Conservation (phyloP, 2,888 invertebrate species). For the Gastracanthus pulcherrimus region DNA sequence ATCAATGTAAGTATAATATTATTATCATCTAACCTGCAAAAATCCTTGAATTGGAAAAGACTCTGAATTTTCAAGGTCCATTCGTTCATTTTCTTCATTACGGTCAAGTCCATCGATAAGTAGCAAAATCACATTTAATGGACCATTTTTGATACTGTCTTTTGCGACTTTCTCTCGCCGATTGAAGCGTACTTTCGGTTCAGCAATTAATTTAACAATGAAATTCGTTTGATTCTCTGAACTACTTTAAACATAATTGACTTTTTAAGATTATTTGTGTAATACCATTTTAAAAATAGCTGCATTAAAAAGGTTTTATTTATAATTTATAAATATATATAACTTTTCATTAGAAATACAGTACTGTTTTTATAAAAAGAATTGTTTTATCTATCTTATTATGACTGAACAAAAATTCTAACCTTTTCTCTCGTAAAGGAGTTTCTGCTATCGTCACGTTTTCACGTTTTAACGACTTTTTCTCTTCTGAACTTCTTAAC, state of each 20-base stretch:
- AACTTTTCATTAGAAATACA: no score
- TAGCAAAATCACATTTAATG: slow-evolving; percentile 37
- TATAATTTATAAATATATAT: no score
- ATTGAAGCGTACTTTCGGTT: background rate
- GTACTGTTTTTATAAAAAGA: no score
- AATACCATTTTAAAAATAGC: background rate
- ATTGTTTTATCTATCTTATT: no score
- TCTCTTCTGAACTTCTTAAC: slow-evolving; percentile 3
- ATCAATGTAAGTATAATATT: no score
- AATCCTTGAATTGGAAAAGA: slow-evolving; percentile 62
- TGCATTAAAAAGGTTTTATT: no score
- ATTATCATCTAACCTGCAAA: slow-evolving; percentile 61
- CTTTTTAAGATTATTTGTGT: background rate
- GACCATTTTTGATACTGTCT: background rate
- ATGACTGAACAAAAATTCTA: slow-evolving; percentile 1
- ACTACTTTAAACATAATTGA: background rate
- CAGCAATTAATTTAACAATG: background rate
- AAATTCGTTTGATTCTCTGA: background rate
- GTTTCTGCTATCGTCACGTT: slow-evolving; percentile 1
- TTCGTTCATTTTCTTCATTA: background rate
- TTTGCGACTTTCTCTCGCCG: background rate
- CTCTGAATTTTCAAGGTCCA: slow-evolving; percentile 19
- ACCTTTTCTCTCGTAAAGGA: slow-evolving; percentile 33
- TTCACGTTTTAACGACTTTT: slow-evolving; percentile 47
- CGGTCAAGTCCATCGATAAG: slow-evolving; percentile 29